Evolutionary conservation across 2,113 vertebrate genomes (phyloP), one percentile per base, ranked within the genome.

Genomic region (Ameiurus melas): DNA sequence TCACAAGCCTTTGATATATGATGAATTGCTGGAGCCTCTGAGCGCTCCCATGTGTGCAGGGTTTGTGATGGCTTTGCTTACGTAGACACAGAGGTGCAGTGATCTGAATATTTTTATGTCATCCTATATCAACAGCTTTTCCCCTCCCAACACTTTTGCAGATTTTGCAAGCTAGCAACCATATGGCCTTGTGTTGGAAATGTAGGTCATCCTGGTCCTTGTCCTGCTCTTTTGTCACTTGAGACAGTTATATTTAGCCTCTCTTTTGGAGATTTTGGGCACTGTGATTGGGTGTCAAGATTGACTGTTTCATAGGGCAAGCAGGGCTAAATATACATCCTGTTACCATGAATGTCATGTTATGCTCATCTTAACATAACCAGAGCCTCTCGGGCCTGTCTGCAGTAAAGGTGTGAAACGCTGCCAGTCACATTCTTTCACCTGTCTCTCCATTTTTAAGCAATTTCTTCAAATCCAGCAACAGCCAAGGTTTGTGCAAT

Each of bases 211-310:
- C 71, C 88, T 39, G 90, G 91, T 93, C 91, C 87, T 92, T 93
- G 91, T 95, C 92, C 90, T 87, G 73, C 82, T 88, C 92, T 95
- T 95, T 95, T 94, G 93, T 95, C 93, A 94, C 93, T 95, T 95
- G 93, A 94, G 94, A 94, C 93, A 93, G 93, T 93, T 96, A 96
- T 95, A 94, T 96, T 95, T 95, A 95, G 95, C 91, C 85, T 91
- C 89, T 94, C 95, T 94, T 94, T 91, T 89, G 88, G 92, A 94
- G 88, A 93, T 94, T 95, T 93, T 92, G 70, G 93, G 70, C 91
- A 85, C 95, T 91, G 85, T 93, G 94, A 94, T 95, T 93, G 91
- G 91, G 92, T 95, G 94, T 95, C 95, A 93, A 93, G 91, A 89
- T 79, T 88, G 92, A 90, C 91, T 90, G 92, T 93, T 92, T 93